These are phyloP conservation scores for Clarias laeviceps DNA, from an alignment of 2,797 vertebrate genomes.

Conservation along the genomic window DNA sequence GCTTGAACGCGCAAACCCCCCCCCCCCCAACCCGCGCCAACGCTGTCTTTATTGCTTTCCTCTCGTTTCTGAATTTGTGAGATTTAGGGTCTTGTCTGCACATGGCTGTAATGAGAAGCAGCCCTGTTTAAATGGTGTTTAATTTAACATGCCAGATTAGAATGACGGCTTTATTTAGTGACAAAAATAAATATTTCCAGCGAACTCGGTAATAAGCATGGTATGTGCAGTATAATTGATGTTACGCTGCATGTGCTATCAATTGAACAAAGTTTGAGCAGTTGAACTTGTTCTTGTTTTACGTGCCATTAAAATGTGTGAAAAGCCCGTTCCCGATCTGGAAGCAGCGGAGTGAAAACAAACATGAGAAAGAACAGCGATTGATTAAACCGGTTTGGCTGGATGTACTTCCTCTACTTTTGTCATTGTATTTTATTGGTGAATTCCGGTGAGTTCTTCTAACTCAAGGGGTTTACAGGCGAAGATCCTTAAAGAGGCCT, in stretches of 20 bases:
- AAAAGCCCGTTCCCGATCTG: slow-evolving; percentile 1
- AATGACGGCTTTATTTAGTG: slow-evolving; percentile 18
- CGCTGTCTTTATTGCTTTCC: slow-evolving; percentile 11
- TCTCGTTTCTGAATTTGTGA: slow-evolving; percentile 17
- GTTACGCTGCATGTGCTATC: background rate
- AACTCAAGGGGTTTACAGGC: background rate
- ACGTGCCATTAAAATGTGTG: background rate
- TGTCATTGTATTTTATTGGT: slow-evolving; percentile 13
- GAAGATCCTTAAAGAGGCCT: background rate
- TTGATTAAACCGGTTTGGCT: slow-evolving; percentile 30
- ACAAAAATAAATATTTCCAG: slow-evolving; percentile 12
- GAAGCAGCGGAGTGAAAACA: slow-evolving; percentile 6
- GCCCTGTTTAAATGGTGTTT: slow-evolving; percentile 26
- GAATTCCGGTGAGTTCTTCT: slow-evolving; percentile 2
- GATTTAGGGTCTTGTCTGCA: slow-evolving; percentile 32
- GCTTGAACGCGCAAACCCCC: background rate
- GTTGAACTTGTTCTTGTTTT: background rate
- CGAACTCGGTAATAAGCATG: background rate
- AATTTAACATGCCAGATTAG: slow-evolving; percentile 32
- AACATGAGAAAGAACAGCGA: slow-evolving; percentile 2
- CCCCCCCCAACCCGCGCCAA: too few species aligned
- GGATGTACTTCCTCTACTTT: slow-evolving; percentile 34
- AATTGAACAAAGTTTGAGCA: background rate
- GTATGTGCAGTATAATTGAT: slow-evolving; percentile 4
- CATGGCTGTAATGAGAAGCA: slow-evolving; percentile 29